Base-by-base conservation (phyloP, 2,113 vertebrate genomes). In the Opisthocomus hoazin region DNA sequence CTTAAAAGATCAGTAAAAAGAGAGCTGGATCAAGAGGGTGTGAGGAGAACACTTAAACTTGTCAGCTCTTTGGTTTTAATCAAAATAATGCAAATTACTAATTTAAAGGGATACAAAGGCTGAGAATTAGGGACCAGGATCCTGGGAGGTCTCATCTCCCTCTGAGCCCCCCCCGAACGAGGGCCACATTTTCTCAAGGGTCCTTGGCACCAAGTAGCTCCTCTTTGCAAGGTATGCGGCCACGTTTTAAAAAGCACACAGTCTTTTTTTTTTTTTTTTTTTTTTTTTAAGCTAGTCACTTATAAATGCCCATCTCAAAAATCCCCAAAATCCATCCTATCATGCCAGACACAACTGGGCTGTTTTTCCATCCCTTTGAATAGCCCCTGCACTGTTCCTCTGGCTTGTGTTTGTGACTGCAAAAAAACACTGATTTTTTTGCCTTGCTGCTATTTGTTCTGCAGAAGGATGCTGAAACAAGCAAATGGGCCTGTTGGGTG, bases 401-500 rank as follows among this genome's bases (percentile, higher is more conserved):
- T 9, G 83, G 20, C 54, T 76, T 2, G 2, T 3, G 8, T 41
- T 56, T 0, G 0, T 43, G 69, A 22, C 69, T 41, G 75, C 1
- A 1, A 84, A 60, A 46, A 68, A 23, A 7, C 0, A 2, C 64
- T 5, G 43, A 9, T 50, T 60, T 68, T 75, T 14, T 19, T 54
- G 23, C 26, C 1, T 2, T 6, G 51, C 73, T 65, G 83, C 65
- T 73, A 5, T 75, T 80, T 86, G 79, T 51, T 84, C 76, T 53
- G 88, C 86, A n/a, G 58, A 54, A 51, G 46, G 71, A 48, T 65
- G 58, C 92, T 71, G 79, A 84, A 75, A 54, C 23, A 43, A 68
- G 56, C n/a, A 60, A 89, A 95, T 15, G 85, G 79, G 58, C 71
- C 80, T 45, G 58, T 68, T 39, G 68, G 93, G 83, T 77, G 95